Evolutionary conservation across 2,797 vertebrate genomes (phyloP), one percentile per base, ranked within the genome.

Genomic region (Taeniopygia guttata): DNA sequence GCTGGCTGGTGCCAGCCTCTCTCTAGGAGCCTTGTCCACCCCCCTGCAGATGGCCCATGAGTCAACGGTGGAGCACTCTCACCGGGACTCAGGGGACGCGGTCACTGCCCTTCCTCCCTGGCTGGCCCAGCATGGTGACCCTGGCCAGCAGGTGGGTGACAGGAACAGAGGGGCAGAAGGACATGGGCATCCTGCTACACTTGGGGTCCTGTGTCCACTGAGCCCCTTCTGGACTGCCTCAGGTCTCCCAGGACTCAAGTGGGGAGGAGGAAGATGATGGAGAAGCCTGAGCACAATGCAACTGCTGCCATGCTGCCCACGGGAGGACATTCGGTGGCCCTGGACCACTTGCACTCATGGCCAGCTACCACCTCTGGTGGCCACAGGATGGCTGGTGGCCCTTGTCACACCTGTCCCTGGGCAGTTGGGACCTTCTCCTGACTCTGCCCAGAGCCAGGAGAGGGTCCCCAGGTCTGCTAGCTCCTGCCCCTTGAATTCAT

Each of bases 11-110:
- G 16, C 79, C 2, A 5, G 55, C 73, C 51, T 81, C 25, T 27
- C 49, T 27, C 55, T 54, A 49, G 11, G 2, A 48, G 16, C 46
- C 49, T 16, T 52, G 46, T 78, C 22, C 30, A 30, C 8, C 19
- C 21, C 23, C 13, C 22, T 0, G 0, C 83, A 99, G 98, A 98
- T 99, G 98, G 98, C 98, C 3, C 98, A 98, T 1, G 98, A 98
- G 80, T 97, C 94, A 0, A 96, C 88, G 0, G 92, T 97, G 91
- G 97, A 98, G n/a, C 96, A 97, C 7, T 17, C 89, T 42, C 91
- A 89, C 4, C 43, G 66, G 21, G 98, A 98, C 1, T 10, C 83
- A 0, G 78, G 70, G 14, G 96, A 96, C 7, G 12, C 4, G 0
- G 68, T 72, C 40, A 34, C 30, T 2, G 55, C 69, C 23, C 55